Percentiles rank a stretch among this genome's conserved stretches.
These are phyloP conservation scores for Saiga tatarica DNA, from an alignment of 2,113 vertebrate species.

Conservation along the genomic window DNA sequence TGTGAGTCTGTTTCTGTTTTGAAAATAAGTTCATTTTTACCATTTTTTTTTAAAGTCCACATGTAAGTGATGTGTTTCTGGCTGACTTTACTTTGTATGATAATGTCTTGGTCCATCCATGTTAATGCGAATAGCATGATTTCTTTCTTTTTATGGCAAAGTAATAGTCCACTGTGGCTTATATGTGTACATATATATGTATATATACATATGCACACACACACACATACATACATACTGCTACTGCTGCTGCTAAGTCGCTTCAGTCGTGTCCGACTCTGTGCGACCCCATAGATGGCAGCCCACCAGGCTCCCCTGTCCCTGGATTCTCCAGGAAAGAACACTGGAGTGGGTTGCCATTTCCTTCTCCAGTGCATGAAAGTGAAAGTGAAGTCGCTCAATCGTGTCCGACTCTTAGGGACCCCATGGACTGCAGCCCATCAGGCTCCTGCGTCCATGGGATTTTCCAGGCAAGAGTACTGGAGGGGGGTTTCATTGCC, in stretches of 20 bases:
- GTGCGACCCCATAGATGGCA: rapidly evolving
- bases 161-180: background rate
- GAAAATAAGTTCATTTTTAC: background rate
- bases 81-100: background rate
- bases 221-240: rapidly evolving
- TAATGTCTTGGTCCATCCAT: background rate
- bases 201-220: background rate
- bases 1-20: background rate
- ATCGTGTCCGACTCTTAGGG: rapidly evolving
- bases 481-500: too few species aligned
- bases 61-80: background rate
- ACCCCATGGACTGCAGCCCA: too few species aligned
- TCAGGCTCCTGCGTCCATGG: too few species aligned
- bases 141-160: background rate
- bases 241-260: too few species aligned
- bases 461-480: too few species aligned
- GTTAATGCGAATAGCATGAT: background rate
- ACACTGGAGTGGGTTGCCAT: too few species aligned
- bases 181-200: background rate
- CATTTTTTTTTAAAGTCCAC: background rate
- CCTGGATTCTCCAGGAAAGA: too few species aligned
- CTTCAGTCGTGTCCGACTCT: too few species aligned
- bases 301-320: too few species aligned
- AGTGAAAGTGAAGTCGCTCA: too few species aligned
- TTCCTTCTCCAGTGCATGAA: too few species aligned